These are phyloP conservation scores for Hyppa rectilinea DNA, from an alignment of 2,888 invertebrate genomes.

Conservation along the genomic window DNA sequence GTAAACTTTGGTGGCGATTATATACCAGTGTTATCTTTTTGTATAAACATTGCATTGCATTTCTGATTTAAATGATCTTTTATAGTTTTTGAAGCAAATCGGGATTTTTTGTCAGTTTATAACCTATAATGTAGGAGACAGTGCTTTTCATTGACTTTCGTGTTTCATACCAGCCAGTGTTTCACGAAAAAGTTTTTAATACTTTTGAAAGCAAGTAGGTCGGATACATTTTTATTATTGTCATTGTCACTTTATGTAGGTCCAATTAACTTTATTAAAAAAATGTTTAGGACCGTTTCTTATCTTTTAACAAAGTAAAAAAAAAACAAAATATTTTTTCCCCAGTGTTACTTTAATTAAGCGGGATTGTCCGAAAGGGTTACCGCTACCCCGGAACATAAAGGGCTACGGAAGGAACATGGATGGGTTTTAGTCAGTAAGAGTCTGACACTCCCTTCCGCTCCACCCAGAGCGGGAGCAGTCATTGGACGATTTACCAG, in stretches of 20 bases:
- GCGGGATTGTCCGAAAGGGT: too few relatives aligned
- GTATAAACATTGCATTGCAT: constrained; percentile 76
- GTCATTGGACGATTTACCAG: too few relatives aligned
- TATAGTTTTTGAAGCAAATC: constrained; percentile 72
- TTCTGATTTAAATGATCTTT: constrained; percentile 72
- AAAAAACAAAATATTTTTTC: too few relatives aligned
- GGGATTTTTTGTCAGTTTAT: constrained; percentile 78
- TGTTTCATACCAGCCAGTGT: constrained; percentile 42
- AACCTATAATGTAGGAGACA: constrained; percentile 66
- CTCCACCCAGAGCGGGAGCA: too few relatives aligned
- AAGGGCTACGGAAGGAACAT: too few relatives aligned
- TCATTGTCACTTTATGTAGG: background rate
- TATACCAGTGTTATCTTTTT: constrained; percentile 66
- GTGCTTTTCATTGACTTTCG: constrained; percentile 39
- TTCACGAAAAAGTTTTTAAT: constrained; percentile 38
- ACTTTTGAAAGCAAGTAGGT: constrained; percentile 2
- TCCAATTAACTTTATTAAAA: background rate
- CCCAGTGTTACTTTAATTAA: too few relatives aligned
- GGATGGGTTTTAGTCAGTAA: too few relatives aligned
- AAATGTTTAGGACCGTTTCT: too few relatives aligned
- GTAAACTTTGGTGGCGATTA: constrained; percentile 66
- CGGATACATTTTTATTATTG: background rate
- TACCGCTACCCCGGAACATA: too few relatives aligned
- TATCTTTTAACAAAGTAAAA: too few relatives aligned
- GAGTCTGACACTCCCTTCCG: too few relatives aligned